A percentile compares a stretch with the other conserved stretches of the same genome.
Conservation (phyloP, 2,888 invertebrate species). For the Eristalis tenax region DNA sequence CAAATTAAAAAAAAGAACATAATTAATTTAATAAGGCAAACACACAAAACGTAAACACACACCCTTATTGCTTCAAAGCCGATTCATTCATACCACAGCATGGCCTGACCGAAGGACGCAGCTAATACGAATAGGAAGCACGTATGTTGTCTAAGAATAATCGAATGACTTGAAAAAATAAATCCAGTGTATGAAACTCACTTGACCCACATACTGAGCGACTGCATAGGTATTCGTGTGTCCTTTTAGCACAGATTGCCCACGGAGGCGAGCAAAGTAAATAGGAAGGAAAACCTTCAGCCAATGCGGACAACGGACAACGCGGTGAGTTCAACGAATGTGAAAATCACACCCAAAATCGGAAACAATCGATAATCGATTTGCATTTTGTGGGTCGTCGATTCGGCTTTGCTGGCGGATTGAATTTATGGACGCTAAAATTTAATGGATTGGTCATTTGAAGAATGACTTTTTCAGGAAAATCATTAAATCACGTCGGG, state of each 20-base stretch:
- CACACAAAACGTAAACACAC: constrained; percentile 12
- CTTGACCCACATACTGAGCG: constrained; percentile 11
- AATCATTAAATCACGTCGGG: neutral
- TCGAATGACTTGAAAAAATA: neutral
- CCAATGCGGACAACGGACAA: neutral
- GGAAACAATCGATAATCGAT: constrained; percentile 18
- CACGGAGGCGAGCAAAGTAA: neutral
- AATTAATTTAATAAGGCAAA: constrained; percentile 2
- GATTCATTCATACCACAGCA: neutral
- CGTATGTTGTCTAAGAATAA: constrained; percentile 14
- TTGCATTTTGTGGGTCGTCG: constrained; percentile 20
- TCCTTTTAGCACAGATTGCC: constrained; percentile 8
- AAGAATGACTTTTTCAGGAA: too few species aligned
- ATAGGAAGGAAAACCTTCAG: neutral
- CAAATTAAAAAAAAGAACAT: constrained; percentile 10
- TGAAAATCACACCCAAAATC: constrained; percentile 30
- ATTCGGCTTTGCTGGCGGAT: neutral
- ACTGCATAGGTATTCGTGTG: neutral
- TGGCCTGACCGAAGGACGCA: neutral
- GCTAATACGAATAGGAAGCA: constrained; percentile 25
- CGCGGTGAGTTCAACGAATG: constrained; percentile 12
- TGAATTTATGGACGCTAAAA: neutral
- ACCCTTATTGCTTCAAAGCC: constrained; percentile 12
- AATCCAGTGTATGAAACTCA: neutral
- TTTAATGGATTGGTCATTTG: neutral